A percentile compares a stretch with the other conserved stretches of the same genome.
Evolutionary conservation across 1,140 invertebrate genomes (phyloP).

Genomic region (Macrostomum lignano): DNA sequence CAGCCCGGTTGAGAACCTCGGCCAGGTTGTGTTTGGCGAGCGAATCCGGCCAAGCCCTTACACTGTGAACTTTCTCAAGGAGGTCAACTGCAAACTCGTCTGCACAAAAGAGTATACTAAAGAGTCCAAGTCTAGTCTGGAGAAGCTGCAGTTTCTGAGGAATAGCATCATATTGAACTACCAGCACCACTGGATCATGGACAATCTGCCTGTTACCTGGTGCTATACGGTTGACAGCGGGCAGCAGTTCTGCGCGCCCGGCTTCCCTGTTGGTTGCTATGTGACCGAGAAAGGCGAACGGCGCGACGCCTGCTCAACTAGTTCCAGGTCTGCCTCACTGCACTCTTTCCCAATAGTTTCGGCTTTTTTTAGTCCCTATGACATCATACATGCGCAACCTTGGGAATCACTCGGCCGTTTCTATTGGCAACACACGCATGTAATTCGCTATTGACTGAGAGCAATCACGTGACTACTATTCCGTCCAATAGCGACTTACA

Average conservation of each 20-base stretch:
- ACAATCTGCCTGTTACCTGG: slow-evolving; percentile 81
- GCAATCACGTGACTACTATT: neutral
- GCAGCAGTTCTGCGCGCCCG: slow-evolving; percentile 51
- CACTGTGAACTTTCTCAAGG: slow-evolving; percentile 37
- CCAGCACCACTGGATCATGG: slow-evolving; percentile 61
- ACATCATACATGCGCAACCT: too few relatives aligned
- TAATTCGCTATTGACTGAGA: neutral
- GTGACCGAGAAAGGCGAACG: slow-evolving; percentile 33
- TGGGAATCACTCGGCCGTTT: too few relatives aligned
- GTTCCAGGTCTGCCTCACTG: slow-evolving; percentile 12
- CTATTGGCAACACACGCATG: too few relatives aligned
- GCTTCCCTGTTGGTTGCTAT: slow-evolving; percentile 93
- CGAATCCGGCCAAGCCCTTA: slow-evolving; percentile 76
- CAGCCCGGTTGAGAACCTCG: slow-evolving; percentile 85
- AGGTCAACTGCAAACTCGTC: slow-evolving; percentile 38
- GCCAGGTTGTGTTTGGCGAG: slow-evolving; percentile 92
- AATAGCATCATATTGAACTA: slow-evolving; percentile 84
- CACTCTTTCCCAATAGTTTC: too few relatives aligned
- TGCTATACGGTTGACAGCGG: slow-evolving; percentile 57
- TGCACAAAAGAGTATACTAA: slow-evolving; percentile 45
- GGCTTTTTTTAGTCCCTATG: slow-evolving; percentile 1
- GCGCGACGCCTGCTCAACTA: neutral
- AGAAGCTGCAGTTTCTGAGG: slow-evolving; percentile 47
- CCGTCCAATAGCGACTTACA: too few relatives aligned
- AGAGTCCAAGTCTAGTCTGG: slow-evolving; percentile 34